These are phyloP conservation scores for Omphaloscelis lunosa DNA, from an alignment of 2,888 invertebrate species.

Conservation along the genomic window DNA sequence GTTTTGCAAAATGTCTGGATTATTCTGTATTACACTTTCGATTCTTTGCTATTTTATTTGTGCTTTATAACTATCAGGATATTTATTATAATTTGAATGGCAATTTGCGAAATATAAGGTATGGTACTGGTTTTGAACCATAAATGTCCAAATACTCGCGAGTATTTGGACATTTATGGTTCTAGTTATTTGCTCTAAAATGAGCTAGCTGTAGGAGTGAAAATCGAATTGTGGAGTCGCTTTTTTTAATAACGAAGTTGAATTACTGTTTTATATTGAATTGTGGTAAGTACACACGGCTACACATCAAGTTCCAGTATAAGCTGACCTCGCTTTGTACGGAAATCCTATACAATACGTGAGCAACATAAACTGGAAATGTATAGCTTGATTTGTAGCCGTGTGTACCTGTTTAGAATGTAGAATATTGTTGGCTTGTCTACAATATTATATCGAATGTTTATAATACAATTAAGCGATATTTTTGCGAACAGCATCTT, in stretches of 20 bases:
- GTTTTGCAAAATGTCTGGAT: slow-evolving; percentile 18
- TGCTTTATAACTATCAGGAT: neutral
- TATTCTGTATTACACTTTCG: neutral
- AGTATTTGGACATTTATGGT: too few relatives aligned
- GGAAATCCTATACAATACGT: too few relatives aligned
- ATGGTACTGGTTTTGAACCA: slow-evolving; percentile 34
- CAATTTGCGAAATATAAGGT: neutral
- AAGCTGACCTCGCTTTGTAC: too few relatives aligned
- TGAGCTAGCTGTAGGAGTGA: neutral
- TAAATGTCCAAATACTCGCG: too few relatives aligned
- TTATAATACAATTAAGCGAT: slow-evolving; percentile 40
- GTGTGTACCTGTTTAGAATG: slow-evolving; percentile 9
- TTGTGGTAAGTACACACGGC: too few relatives aligned
- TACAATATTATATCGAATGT: slow-evolving; percentile 25
- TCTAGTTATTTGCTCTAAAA: too few relatives aligned
- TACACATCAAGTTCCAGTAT: too few relatives aligned
- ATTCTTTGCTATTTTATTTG: neutral
- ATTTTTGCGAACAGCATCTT: slow-evolving; percentile 31
- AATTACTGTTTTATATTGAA: slow-evolving; percentile 23
- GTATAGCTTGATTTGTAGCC: too few relatives aligned
- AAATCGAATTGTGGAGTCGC: neutral
- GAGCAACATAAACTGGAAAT: too few relatives aligned
- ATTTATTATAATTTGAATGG: neutral
- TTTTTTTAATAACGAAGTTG: neutral
- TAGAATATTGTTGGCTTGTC: slow-evolving; percentile 10